Base-by-base conservation (phyloP, 2,113 vertebrate species). In the Orientallactaga bullata region DNA sequence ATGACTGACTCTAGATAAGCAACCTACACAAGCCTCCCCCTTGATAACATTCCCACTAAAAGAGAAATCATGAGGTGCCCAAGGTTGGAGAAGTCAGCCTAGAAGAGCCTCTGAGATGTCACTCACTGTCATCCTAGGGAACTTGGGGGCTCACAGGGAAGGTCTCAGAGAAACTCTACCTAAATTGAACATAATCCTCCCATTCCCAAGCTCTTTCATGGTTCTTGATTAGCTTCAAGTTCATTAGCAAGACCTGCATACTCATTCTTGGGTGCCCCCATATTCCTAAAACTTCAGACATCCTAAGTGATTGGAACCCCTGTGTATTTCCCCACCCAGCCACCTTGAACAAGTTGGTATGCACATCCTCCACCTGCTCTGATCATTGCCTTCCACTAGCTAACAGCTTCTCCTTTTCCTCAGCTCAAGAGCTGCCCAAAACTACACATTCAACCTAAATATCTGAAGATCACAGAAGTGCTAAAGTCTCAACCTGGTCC, bases 71-170 rank as follows among this genome's bases (percentile, higher is more conserved):
- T 1, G 8, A 63, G n/a, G 63, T 30, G 1, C 23, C 37, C 2
- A 12, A 42, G 73, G 63, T 3, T 81, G 39, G 72, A 90, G 79
- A 88, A 78, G 35, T 95, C 77, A 72, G 61, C 17, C 2, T 8
- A 35, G 13, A 69, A 39, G 26, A 39, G 13, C 21, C 28, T 8
- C 23, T 5, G 26, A 18, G 18, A 55, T 16, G 7, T 51, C 69
- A 28, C 24, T 30, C 11, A 16, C 26, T 51, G 2, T 30, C 42
- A 24, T 20, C 0, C 16, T n/a, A 8, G 3, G 21, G 39, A 28
- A 71, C 7, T 42, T 20, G 17, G 18, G 32, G 74, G 37, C 26
- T 3, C 30, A 12, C 17, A 2, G 12, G 9, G 20, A 32, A 69
- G 60, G 35, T 7, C 60, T 55, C 21, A n/a, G 30, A 12, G 55